Conservation (phyloP, 1,140 invertebrate species). For the Scaptomyza graminum region DNA sequence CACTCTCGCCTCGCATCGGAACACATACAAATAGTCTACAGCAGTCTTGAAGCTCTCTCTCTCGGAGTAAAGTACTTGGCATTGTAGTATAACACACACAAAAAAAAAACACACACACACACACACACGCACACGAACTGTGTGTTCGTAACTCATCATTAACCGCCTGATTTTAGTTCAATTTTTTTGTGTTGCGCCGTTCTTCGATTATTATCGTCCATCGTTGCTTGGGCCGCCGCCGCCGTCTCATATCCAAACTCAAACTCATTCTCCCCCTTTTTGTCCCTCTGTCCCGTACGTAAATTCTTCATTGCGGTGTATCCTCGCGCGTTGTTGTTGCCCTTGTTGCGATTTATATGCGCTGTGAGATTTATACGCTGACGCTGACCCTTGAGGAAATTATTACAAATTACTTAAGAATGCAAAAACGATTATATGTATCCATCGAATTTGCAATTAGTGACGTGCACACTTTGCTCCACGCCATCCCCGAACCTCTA, state of each 20-base stretch:
- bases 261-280: conserved; percentile 1
- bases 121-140: not conserved
- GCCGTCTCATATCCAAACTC: conserved; percentile 10
- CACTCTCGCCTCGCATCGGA: too few species aligned
- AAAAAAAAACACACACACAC: too few species aligned
- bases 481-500: conserved; percentile 28
- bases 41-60: too few species aligned
- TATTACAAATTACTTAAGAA: conserved; percentile 84
- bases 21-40: too few species aligned
- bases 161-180: conserved; percentile 73
- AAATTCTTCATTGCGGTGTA: conserved; percentile 46
- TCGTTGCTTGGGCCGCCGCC: conserved; percentile 21
- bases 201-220: conserved; percentile 71
- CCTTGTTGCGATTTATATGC: conserved; percentile 59
- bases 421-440: conserved; percentile 84
- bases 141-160: conserved; percentile 74
- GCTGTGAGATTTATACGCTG: conserved; percentile 75
- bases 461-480: conserved; percentile 78
- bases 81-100: conserved; percentile 55
- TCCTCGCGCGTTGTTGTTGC: conserved; percentile 45
- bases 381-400: conserved; percentile 83
- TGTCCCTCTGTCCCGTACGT: conserved; percentile 44
- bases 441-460: conserved; percentile 84
- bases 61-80: not conserved
- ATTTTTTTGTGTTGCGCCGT: conserved; percentile 56